Percentiles rank a stretch among this genome's conserved stretches.
These are phyloP conservation scores for Drosophila pseudotakahashii DNA, from an alignment of 2,888 invertebrate genomes.

Conservation along the genomic window DNA sequence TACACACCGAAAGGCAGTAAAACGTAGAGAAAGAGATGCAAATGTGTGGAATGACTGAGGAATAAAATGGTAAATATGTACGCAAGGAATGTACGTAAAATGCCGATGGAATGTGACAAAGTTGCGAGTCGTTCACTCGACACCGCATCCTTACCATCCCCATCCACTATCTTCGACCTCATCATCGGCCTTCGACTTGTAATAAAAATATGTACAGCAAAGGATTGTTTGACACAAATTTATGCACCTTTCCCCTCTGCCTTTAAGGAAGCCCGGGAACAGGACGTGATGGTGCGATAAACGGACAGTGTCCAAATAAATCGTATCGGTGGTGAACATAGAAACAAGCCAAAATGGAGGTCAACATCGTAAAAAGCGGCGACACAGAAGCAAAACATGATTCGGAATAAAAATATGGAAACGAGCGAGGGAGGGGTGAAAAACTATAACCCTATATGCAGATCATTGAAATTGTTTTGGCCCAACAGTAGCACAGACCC, in stretches of 20 bases:
- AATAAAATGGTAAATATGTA: conserved; percentile 30
- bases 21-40: conserved; percentile 7
- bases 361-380: conserved; percentile 32
- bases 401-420: conserved; percentile 1
- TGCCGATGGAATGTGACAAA: conserved; percentile 32
- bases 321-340: conserved; percentile 42
- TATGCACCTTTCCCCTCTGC: conserved; percentile 47
- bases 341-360: conserved; percentile 27
- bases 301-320: conserved; percentile 66
- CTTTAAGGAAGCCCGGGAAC: conserved; percentile 27
- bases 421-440: not conserved
- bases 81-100: conserved; percentile 19
- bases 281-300: conserved; percentile 69
- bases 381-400: conserved; percentile 6
- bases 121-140: conserved; percentile 16
- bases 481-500: conserved; percentile 13
- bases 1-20: not conserved
- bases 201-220: conserved; percentile 39
- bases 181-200: conserved; percentile 30
- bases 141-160: not conserved
- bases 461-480: conserved; percentile 58
- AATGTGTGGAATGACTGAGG: conserved; percentile 23
- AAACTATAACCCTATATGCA: conserved; percentile 59
- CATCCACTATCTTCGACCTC: not conserved
- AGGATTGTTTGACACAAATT: conserved; percentile 73